Percentiles rank a stretch among this genome's conserved stretches.
These are phyloP conservation scores for Perca flavescens DNA, from an alignment of 2,113 vertebrate species.

Conservation along the genomic window DNA sequence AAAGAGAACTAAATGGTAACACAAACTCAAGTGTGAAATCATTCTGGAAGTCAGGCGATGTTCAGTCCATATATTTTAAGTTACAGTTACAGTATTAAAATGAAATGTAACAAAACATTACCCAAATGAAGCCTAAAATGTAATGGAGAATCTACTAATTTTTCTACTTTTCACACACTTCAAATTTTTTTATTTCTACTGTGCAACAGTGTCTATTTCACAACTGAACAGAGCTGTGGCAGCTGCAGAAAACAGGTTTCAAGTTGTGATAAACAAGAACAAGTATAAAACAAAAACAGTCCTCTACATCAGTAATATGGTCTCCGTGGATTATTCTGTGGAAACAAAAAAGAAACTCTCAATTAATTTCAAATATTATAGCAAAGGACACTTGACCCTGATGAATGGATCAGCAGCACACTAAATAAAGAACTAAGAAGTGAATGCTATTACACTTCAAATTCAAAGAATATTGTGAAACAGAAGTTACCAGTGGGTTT, in stretches of 20 bases:
- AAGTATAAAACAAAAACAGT: constrained; percentile 35
- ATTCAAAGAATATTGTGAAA: background rate
- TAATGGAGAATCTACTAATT: background rate
- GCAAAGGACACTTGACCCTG: background rate
- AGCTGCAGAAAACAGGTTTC: constrained; percentile 16
- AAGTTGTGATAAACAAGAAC: constrained; percentile 33
- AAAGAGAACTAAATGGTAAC: background rate
- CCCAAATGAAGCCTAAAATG: constrained; percentile 20
- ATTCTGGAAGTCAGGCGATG: constrained; percentile 2
- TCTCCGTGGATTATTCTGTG: constrained; percentile 95
- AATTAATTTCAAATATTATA: background rate
- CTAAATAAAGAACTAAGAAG: background rate
- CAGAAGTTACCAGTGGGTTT: constrained; percentile 89
- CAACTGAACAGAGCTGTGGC: constrained; percentile 21
- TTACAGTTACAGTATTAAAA: constrained; percentile 33
- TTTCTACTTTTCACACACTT: constrained; percentile 20
- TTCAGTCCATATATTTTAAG: constrained; percentile 6
- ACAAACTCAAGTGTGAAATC: constrained; percentile 33
- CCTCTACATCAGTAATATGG: constrained; percentile 93
- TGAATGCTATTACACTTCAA: background rate
- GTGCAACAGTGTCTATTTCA: constrained; percentile 42
- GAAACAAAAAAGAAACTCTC: constrained; percentile 41
- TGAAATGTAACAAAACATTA: constrained; percentile 35
- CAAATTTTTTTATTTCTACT: constrained; percentile 29
- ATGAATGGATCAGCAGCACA: background rate